These are phyloP conservation scores for Pangasius macronema DNA, from an alignment of 2,797 vertebrate genomes.

Conservation along the genomic window DNA sequence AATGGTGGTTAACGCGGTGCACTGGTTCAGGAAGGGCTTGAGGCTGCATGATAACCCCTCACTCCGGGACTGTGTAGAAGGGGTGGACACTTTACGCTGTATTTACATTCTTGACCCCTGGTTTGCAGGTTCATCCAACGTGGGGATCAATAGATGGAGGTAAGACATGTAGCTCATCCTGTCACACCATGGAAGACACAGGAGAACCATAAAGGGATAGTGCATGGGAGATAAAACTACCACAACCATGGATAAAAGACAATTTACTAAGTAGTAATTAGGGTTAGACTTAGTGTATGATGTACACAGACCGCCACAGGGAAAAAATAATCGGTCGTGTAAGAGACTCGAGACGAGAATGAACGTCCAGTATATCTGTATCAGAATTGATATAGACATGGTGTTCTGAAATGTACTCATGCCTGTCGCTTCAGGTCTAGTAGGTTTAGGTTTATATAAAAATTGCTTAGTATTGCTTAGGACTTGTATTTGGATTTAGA, in stretches of 20 bases:
- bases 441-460: background rate
- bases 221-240: background rate
- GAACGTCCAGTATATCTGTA: too few species aligned
- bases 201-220: background rate
- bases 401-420: background rate
- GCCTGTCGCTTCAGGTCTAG: background rate
- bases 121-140: constrained; percentile 87
- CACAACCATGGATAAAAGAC: background rate
- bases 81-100: constrained; percentile 81
- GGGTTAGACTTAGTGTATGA: background rate
- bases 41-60: constrained; percentile 86
- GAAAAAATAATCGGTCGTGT: too few species aligned
- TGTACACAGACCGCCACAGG: too few species aligned
- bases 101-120: constrained; percentile 87
- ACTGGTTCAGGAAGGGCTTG: constrained; percentile 87
- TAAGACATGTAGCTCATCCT: constrained; percentile 60
- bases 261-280: background rate
- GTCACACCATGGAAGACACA: background rate
- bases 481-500: background rate
- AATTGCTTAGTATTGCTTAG: background rate
- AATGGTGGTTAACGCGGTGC: constrained; percentile 83
- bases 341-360: too few species aligned
- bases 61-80: constrained; percentile 76
- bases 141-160: constrained; percentile 89
- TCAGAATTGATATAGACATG: background rate